These are phyloP conservation scores for Clanis bilineata DNA, from an alignment of 2,888 invertebrate species.

Conservation along the genomic window DNA sequence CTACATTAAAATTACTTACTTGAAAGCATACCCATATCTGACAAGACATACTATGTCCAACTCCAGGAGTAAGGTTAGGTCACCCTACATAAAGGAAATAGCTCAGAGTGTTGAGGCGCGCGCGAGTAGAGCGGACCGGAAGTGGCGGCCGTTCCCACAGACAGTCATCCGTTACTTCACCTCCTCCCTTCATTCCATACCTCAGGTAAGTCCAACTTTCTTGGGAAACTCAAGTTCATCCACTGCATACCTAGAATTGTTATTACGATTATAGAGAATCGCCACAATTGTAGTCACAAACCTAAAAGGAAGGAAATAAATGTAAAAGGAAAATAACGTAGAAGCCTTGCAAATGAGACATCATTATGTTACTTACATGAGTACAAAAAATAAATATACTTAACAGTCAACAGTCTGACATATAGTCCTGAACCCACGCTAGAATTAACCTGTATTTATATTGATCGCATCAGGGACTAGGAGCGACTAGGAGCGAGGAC, in stretches of 20 bases:
- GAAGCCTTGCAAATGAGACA: not conserved
- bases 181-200: constrained; percentile 45
- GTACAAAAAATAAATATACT: too few species aligned
- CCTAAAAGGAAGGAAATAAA: not conserved
- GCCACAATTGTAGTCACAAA: not conserved
- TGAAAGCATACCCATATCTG: not conserved
- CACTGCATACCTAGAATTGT: not conserved
- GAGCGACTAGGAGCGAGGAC: too few species aligned
- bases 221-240: constrained; percentile 35
- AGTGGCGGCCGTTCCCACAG: constrained; percentile 80
- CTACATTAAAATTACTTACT: too few species aligned
- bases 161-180: constrained; percentile 80
- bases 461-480: too few species aligned
- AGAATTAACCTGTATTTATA: too few species aligned
- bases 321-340: not conserved
- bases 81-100: constrained; percentile 78
- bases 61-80: constrained; percentile 33
- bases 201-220: constrained; percentile 24
- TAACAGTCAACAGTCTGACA: too few species aligned
- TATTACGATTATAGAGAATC: too few species aligned
- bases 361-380: too few species aligned
- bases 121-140: constrained; percentile 68
- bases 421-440: too few species aligned
- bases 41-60: not conserved
- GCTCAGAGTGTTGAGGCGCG: constrained; percentile 68